A percentile compares a stretch with the other conserved stretches of the same genome.
Conservation (phyloP, 2,888 invertebrate species). For the Sminthurinus aureus region DNA sequence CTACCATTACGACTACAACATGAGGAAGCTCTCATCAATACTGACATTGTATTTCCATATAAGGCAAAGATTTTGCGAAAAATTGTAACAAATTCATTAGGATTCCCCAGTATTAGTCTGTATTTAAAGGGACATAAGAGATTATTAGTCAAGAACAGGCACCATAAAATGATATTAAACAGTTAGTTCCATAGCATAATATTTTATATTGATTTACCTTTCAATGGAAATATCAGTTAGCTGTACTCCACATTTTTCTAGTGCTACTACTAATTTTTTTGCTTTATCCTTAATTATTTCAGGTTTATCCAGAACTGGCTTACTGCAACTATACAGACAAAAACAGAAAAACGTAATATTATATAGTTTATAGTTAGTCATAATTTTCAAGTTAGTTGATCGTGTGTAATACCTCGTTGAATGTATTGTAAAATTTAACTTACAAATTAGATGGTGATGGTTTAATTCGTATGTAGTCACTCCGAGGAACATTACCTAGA, state of each 20-base stretch:
- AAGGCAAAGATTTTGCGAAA: not conserved
- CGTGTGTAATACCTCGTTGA: too few species aligned
- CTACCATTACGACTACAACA: not conserved
- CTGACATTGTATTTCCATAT: not conserved
- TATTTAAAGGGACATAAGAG: not conserved
- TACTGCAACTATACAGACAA: not conserved
- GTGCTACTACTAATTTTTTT: not conserved
- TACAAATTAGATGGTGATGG: not conserved
- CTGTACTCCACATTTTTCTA: not conserved
- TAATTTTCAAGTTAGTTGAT: too few species aligned
- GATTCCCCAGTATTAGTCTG: slow-evolving; percentile 4
- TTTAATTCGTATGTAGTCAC: slow-evolving; percentile 5
- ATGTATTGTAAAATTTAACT: not conserved
- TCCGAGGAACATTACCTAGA: not conserved
- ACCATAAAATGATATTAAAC: not conserved
- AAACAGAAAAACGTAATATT: not conserved
- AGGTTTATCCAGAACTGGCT: slow-evolving; percentile 8
- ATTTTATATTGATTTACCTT: too few species aligned
- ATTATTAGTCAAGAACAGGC: not conserved
- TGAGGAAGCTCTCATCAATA: not conserved
- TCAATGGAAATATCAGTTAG: slow-evolving; percentile 12
- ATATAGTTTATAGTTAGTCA: too few species aligned
- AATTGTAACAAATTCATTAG: not conserved
- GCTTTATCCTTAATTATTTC: slow-evolving; percentile 20
- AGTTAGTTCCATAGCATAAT: not conserved